A percentile compares a stretch with the other conserved stretches of the same genome.
Conservation (phyloP, 2,888 invertebrate species). For the Branchellion lobata region DNA sequence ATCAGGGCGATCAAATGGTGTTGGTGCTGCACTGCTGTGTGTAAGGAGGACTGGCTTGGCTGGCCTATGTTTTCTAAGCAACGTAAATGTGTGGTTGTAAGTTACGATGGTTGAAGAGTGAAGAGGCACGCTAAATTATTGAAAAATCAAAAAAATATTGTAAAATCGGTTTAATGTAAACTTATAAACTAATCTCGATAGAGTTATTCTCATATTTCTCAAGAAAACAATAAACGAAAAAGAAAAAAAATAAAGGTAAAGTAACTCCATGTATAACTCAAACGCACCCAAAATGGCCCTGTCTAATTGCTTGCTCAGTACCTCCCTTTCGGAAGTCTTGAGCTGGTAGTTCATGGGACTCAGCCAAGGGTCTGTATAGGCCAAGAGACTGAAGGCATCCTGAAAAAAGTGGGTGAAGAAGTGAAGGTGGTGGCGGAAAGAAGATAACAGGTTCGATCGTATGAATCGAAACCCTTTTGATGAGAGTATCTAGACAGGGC, state of each 20-base stretch:
- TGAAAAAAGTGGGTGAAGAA: constrained; percentile 63
- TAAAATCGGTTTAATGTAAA: no score
- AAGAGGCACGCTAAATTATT: no score
- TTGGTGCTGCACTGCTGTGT: constrained; percentile 14
- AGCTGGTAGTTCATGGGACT: constrained; percentile 95
- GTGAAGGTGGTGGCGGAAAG: neutral
- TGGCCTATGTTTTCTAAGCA: neutral
- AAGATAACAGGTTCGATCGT: neutral
- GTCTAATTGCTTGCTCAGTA: constrained; percentile 91
- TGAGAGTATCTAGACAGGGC: neutral
- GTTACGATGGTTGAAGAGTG: no score
- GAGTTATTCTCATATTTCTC: no score
- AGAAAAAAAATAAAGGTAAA: no score
- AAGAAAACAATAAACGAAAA: no score
- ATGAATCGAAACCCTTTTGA: neutral
- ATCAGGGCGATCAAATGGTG: neutral
- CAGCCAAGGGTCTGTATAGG: constrained; percentile 95
- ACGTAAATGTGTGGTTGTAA: constrained; percentile 46
- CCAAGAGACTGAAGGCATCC: constrained; percentile 95
- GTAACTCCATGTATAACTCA: no score
- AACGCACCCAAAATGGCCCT: constrained; percentile 94
- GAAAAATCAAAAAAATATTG: no score
- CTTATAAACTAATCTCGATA: no score
- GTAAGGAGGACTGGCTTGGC: neutral
- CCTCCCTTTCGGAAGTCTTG: constrained; percentile 88